Evolutionary conservation across 1,140 invertebrate species (phyloP), one percentile per base, ranked within the genome.

Genomic region (Trachymyrmex septentrionalis): DNA sequence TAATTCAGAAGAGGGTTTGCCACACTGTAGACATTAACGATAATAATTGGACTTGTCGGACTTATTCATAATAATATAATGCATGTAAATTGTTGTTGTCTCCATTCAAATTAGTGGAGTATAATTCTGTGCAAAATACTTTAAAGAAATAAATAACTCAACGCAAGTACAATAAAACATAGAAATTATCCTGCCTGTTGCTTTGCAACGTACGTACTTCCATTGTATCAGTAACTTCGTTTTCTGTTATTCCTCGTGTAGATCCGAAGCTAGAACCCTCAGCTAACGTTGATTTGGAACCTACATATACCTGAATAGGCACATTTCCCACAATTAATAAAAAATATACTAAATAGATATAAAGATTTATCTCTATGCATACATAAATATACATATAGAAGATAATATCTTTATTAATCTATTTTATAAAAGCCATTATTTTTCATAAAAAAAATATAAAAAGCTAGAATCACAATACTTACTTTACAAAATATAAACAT

Each of bases 231-330:
- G 93, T 91, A 77, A 93, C 88, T 92, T 95, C 94, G 91, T 93
- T 95, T 92, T 95, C 94, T 86, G 89, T 86, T n/a, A n/a, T n/a
- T 85, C 92, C 86, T 91, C 92, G 94, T 57, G 92, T 87, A 87
- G 91, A 88, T 91, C 87, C 92, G 88, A 94, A 94, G 87, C 92
- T 95, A 87, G 93, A 91, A 90, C 94, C 94, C 91, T 95, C 94
- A 69, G 90, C 91, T 91, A 94, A 86, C 38, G 94, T 93, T 61
- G 94, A 94, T 89, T 94, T 95, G 57, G 94, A 93, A 91, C 94
- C 94, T 93, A 95, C 95, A 90, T 95, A 95, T 59, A 95, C 94
- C 94, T 95, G 90, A 89, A 91, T 84, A 91, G 64, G 88, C 19
- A 87, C 16, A 59, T 27, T 21, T 34, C 30, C 4, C 9, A 89